Base-by-base conservation (phyloP, 2,113 vertebrate genomes). In the Thomomys bottae region DNA sequence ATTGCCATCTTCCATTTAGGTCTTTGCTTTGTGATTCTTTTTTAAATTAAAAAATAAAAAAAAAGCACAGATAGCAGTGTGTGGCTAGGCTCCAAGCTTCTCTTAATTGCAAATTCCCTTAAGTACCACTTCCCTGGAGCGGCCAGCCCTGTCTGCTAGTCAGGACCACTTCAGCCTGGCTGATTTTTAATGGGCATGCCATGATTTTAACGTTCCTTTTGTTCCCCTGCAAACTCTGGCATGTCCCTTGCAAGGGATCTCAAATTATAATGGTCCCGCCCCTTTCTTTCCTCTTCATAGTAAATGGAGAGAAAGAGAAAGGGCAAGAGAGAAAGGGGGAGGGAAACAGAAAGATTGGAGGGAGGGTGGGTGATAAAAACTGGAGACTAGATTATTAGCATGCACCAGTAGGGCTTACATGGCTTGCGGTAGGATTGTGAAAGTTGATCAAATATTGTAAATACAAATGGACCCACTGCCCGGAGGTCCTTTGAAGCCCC, bases 101-200 rank as follows among this genome's bases (percentile, higher is more conserved):
- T 92, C 96, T 94, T 96, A 95, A 96, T 95, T 97, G 94, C 96
- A 95, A 93, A 94, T 96, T 95, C 93, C 92, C 93, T 94, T 88
- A 95, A 96, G 96, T 90, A 90, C 91, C 89, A 75, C 94, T 95
- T 94, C 90, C 80, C 94, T 28, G 67, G 94, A 80, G 95, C 93
- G 90, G 4, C 66, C 18, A 88, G 67, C 79, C 78, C 78, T 90
- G 81, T 59, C 89, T 91, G 89, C 85, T 94, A 92, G 91, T 93
- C 91, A 91, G 92, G 87, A 66, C 73, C 9, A 85, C 94, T 89
- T 92, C 93, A 93, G 88, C 95, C 88, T 8, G 67, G 76, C 93
- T 91, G 93, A 72, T 91, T 90, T 93, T 94, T 95, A 95, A 92
- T 91, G 92, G 91, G 94, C 93, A 64, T 0, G 45, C 4, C 0